These are phyloP conservation scores for Meriones psammophilus DNA, from an alignment of 2,797 vertebrate species.

Conservation along the genomic window DNA sequence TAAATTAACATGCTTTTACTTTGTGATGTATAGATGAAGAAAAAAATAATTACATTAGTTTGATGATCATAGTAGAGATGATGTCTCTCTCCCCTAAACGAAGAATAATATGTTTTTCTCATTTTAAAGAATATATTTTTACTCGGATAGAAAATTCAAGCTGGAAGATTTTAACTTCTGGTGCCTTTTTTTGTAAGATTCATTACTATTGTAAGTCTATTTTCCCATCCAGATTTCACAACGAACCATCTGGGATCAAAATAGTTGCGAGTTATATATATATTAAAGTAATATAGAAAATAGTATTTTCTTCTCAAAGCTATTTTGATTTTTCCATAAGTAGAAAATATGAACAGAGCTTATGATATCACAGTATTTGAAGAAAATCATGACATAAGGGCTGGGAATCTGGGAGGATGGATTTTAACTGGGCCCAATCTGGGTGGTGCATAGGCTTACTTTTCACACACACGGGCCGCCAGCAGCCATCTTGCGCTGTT, in stretches of 20 bases:
- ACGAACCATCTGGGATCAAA: slow-evolving; percentile 73
- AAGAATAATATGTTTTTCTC: slow-evolving; percentile 73
- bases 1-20: slow-evolving; percentile 68
- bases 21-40: slow-evolving; percentile 55
- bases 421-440: slow-evolving; percentile 28
- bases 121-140: slow-evolving; percentile 77
- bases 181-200: slow-evolving; percentile 57
- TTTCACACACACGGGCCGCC: neutral
- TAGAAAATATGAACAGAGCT: slow-evolving; percentile 48
- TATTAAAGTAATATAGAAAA: slow-evolving; percentile 64
- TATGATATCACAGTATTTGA: slow-evolving; percentile 68
- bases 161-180: slow-evolving; percentile 59
- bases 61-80: slow-evolving; percentile 63
- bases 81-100: slow-evolving; percentile 59
- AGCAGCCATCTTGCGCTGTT: neutral
- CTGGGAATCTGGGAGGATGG: slow-evolving; percentile 12
- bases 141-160: slow-evolving; percentile 75
- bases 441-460: neutral
- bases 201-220: slow-evolving; percentile 48
- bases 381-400: neutral
- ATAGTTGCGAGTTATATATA: slow-evolving; percentile 65
- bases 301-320: slow-evolving; percentile 59
- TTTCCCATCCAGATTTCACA: slow-evolving; percentile 52
- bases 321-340: slow-evolving; percentile 72
- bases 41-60: slow-evolving; percentile 51